Base-by-base conservation (phyloP, 2,888 invertebrate genomes). In the Erebia ligea region DNA sequence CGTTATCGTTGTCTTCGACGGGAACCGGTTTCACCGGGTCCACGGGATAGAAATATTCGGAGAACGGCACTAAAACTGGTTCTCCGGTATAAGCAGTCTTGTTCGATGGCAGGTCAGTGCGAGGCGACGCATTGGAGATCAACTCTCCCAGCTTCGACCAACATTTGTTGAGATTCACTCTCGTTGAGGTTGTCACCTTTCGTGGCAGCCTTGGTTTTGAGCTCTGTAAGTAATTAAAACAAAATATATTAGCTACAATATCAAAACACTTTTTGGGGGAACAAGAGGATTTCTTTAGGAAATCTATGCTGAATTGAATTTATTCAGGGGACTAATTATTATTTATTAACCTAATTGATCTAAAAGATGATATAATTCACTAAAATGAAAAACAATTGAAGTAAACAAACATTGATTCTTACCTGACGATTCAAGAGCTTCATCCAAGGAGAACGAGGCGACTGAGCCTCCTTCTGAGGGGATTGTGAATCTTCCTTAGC, bases 131-230 rank as follows among this genome's bases (percentile, higher is more conserved):
- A 77, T 93, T 90, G 78, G 94, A 91, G 82, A 94, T 92, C 76
- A 94, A 85, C 74, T 93, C 93, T 79, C 95, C 95, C 76, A 95
- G 94, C 83, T 94, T 94, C 76, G 94, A 92, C 95, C 95, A 95
- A 85, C 95, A 95, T 84, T 94, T 92, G 87, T 95, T 95, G 76
- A 95, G 90, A 84, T 95, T 95, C 83, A 95, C 94, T 77, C 94
- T 93, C 79, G 95, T 92, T 48, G 94, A 93, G 77, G 89, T 87
- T 62, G 94, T 89, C 81, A 95, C 91, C 79, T 92, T 93, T 74
- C 95, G 89, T 15, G 95, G 94, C 72, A 95, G 90, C 80, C 92
- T 91, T 56, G 94, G 94, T 79, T 94, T 95, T 73, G 91, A 86
- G 81, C 90, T 91, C 95, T 95, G 92, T 75, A 83, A 94, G 87